Evolutionary conservation across 2,113 vertebrate genomes (phyloP).

Genomic region (Mus musculus): GRCm39 chr9:116584501-116585000

Average conservation of each 20-base stretch:
- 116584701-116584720: neutral
- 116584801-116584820: neutral
- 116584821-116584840: neutral
- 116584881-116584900: neutral
- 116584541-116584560: neutral
- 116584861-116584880: neutral
- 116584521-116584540: neutral
- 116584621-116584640: neutral
- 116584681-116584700: too few species aligned
- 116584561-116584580: neutral
- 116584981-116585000: neutral
- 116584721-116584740: neutral
- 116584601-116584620: too few species aligned
- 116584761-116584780: neutral
- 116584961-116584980: conserved; percentile 15
- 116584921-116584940: conserved; percentile 8
- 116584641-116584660: neutral
- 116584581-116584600: too few species aligned
- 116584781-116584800: neutral
- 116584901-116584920: conserved; percentile 3
- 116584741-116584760: neutral
- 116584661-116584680: neutral
- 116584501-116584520: neutral
- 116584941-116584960: neutral
- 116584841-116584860: neutral